These are phyloP conservation scores for Ormyrus nitidulus DNA, from an alignment of 2,888 invertebrate species.

Conservation along the genomic window DNA sequence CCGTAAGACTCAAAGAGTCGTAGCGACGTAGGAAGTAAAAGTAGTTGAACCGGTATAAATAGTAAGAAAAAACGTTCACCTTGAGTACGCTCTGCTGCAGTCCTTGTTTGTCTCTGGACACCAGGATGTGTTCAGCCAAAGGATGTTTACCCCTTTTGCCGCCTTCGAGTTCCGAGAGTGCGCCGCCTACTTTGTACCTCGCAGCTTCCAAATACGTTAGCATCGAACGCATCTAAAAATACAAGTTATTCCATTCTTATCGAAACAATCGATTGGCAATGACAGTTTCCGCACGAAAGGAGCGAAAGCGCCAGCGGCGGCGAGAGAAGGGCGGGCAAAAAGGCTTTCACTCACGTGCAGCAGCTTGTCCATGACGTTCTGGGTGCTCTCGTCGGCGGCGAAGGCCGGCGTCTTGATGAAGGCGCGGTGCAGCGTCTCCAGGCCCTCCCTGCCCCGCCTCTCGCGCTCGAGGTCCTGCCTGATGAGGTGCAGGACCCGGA, in stretches of 20 bases:
- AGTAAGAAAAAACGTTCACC: conserved; percentile 73
- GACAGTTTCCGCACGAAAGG: not conserved
- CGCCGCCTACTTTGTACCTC: conserved; percentile 90
- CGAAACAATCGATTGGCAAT: not conserved
- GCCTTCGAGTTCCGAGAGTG: conserved; percentile 88
- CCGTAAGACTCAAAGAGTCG: too few relatives aligned
- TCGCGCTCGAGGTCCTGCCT: conserved; percentile 93
- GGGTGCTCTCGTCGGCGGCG: conserved; percentile 91
- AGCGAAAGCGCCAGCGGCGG: too few relatives aligned
- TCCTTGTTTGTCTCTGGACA: conserved; percentile 92
- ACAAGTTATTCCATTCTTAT: conserved; percentile 3
- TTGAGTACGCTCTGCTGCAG: conserved; percentile 90
- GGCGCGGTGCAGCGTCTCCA: conserved; percentile 92
- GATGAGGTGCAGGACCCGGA: conserved; percentile 89
- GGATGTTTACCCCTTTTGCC: conserved; percentile 87
- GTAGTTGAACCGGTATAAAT: not conserved
- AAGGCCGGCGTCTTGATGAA: conserved; percentile 90
- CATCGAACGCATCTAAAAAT: conserved; percentile 90
- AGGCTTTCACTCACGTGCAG: conserved; percentile 84
- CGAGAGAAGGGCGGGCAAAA: too few relatives aligned
- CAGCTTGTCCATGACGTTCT: conserved; percentile 93
- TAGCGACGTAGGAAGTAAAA: conserved; percentile 18
- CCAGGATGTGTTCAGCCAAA: conserved; percentile 89
- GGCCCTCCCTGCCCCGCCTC: conserved; percentile 90
- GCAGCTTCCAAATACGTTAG: conserved; percentile 94